Evolutionary conservation across 2,888 invertebrate genomes (phyloP).

Genomic region (Himalopsyche tibetana): DNA sequence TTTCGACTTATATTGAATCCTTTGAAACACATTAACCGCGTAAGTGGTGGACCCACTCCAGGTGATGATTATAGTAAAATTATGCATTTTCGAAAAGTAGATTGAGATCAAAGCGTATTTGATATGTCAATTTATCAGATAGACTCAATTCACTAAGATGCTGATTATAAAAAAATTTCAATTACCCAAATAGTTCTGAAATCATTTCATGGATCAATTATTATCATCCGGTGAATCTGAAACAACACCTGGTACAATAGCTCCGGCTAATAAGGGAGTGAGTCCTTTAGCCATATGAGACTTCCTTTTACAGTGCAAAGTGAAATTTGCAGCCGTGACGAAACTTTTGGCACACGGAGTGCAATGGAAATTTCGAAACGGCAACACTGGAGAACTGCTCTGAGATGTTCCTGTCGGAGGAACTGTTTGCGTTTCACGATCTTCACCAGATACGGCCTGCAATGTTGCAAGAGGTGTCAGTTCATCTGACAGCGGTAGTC

Average conservation of each 20-base stretch:
- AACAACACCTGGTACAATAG: not conserved
- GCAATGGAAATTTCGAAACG: conserved; percentile 47
- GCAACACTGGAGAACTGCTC: not conserved
- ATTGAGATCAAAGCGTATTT: too few relatives aligned
- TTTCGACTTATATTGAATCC: too few relatives aligned
- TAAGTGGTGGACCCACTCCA: too few relatives aligned
- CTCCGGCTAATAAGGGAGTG: conserved; percentile 42
- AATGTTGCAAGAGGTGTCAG: not conserved
- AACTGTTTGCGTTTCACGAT: not conserved
- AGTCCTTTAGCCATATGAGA: conserved; percentile 59
- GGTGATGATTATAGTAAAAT: too few relatives aligned
- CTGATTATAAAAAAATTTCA: too few relatives aligned
- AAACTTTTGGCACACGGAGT: conserved; percentile 57
- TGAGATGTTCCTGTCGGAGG: not conserved
- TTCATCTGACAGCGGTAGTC: not conserved
- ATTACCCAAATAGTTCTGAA: too few relatives aligned
- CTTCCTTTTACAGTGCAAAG: conserved; percentile 51
- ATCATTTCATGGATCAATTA: not conserved
- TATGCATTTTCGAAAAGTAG: too few relatives aligned
- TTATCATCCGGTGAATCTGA: conserved; percentile 31
- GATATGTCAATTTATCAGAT: too few relatives aligned
- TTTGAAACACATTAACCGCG: too few relatives aligned
- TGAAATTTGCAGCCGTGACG: conserved; percentile 50
- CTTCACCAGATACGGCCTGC: not conserved
- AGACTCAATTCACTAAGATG: too few relatives aligned